A percentile compares a stretch with the other conserved stretches of the same genome.
Conservation (phyloP, 2,797 vertebrate species). For the Chelonia mydas region DNA sequence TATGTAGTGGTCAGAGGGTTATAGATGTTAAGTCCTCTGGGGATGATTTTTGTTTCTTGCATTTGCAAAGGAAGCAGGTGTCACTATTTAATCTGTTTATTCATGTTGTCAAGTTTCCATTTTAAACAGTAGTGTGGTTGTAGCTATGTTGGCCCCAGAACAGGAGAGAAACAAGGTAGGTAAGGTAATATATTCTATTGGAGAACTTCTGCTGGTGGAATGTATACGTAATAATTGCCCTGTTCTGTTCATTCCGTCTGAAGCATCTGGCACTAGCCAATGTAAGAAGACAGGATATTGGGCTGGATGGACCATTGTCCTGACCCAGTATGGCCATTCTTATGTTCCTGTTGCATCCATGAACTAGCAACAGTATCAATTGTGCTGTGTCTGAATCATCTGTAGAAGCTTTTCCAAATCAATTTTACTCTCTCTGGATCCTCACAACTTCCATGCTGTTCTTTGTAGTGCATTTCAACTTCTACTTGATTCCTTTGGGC, state of each 20-base stretch:
- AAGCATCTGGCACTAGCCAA: background rate
- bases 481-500: background rate
- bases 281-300: background rate
- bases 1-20: background rate
- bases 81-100: background rate
- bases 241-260: background rate
- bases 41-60: background rate
- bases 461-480: background rate
- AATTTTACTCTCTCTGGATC: background rate
- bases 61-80: background rate
- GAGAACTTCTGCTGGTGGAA: background rate
- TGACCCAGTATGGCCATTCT: background rate
- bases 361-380: background rate
- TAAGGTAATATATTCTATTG: background rate
- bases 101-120: background rate
- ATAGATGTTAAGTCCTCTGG: background rate
- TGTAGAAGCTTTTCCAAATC: conserved; percentile 9
- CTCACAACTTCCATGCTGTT: background rate
- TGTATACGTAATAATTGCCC: background rate
- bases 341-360: background rate
- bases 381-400: background rate
- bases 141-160: too few relatives aligned
- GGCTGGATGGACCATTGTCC: background rate
- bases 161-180: background rate
- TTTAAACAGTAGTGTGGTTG: too few relatives aligned